A percentile compares a stretch with the other conserved stretches of the same genome.
phyloP scores from a whole-genome alignment of 2,888 invertebrate genomes.

The Sarcophaga rosellei region DNA sequence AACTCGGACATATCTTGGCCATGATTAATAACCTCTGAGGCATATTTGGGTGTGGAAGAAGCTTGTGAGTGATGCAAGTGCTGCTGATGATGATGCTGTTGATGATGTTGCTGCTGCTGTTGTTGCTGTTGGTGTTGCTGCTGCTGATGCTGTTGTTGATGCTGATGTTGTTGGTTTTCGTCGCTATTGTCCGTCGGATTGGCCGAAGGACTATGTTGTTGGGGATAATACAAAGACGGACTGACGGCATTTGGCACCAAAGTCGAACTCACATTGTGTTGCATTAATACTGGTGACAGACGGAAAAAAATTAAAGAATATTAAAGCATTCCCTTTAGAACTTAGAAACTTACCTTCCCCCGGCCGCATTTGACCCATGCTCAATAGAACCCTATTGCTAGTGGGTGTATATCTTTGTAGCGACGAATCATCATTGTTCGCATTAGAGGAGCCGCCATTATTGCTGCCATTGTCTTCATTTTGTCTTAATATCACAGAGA shows the following conservation, averaged over 20 bases:
- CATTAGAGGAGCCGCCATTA: conserved; percentile 61
- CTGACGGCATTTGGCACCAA: conserved; percentile 82
- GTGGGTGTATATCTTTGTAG: conserved; percentile 79
- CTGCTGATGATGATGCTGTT: conserved; percentile 70
- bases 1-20: conserved; percentile 97
- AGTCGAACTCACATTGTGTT: conserved; percentile 82
- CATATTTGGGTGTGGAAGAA: conserved; percentile 74
- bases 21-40: conserved; percentile 84
- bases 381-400: conserved; percentile 73
- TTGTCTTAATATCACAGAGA: conserved; percentile 79
- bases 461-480: conserved; percentile 74
- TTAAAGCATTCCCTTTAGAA: neutral
- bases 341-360: conserved; percentile 76
- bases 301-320: neutral
- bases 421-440: conserved; percentile 70
- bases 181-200: conserved; percentile 63
- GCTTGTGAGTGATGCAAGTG: conserved; percentile 67
- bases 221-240: conserved; percentile 83
- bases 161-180: conserved; percentile 71
- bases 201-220: conserved; percentile 77
- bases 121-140: conserved; percentile 77
- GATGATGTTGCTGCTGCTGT: conserved; percentile 62
- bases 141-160: conserved; percentile 77
- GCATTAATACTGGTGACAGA: conserved; percentile 76
- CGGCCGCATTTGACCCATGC: conserved; percentile 76